Evolutionary conservation across 1,140 invertebrate species (phyloP).

Genomic region (Lysiphlebus fabarum): DNA sequence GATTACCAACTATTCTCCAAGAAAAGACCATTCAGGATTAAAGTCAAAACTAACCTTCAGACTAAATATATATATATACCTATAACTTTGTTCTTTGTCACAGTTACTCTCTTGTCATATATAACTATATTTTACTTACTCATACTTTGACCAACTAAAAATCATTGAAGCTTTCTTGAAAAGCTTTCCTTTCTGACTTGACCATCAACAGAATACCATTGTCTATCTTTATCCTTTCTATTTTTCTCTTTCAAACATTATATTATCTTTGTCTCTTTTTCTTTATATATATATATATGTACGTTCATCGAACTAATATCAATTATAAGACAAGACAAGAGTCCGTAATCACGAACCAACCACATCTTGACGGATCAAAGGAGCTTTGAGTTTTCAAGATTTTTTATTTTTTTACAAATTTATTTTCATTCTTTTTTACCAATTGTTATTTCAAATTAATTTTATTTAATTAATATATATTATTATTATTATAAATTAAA

Average conservation of each 20-base stretch:
- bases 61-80: not conserved
- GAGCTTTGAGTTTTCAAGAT: constrained; percentile 3
- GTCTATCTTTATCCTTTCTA: constrained; percentile 21
- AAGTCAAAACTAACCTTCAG: constrained; percentile 28
- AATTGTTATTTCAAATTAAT: no score
- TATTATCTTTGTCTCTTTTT: constrained; percentile 14
- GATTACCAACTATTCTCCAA: constrained; percentile 57
- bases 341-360: constrained; percentile 46
- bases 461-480: no score
- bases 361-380: constrained; percentile 55
- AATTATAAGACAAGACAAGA: constrained; percentile 58
- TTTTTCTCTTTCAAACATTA: constrained; percentile 14
- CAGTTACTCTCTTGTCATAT: not conserved
- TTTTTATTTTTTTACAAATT: no score
- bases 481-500: no score
- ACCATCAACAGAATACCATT: constrained; percentile 12
- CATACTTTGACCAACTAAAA: not conserved
- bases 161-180: constrained; percentile 4
- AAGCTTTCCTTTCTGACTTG: constrained; percentile 27
- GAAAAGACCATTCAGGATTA: constrained; percentile 54
- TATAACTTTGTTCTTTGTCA: constrained; percentile 2
- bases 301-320: constrained; percentile 48
- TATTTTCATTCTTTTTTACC: no score
- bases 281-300: no score
- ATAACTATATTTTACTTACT: not conserved